Base-by-base conservation (phyloP, 2,888 invertebrate genomes). In the Drosophila subsilvestris region DNA sequence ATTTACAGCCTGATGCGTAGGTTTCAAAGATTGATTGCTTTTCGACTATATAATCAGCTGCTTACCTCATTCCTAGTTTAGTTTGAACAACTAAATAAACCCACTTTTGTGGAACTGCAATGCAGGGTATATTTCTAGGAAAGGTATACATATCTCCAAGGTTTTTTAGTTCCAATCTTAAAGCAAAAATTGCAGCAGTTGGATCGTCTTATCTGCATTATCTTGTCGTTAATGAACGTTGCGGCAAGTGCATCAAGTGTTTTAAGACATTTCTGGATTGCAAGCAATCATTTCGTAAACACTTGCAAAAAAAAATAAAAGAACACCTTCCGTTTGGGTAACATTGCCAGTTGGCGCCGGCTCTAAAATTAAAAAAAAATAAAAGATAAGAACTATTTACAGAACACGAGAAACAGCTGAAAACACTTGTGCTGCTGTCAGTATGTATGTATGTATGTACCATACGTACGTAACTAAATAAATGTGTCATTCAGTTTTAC, bases 1-100 rank as follows among this genome's bases (percentile, higher is more conserved):
- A 76, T 76, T 68, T 63, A 47, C 55, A 60, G n/a, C 54, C 56
- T 18, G 27, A 32, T 61, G 70, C 59, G 61, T 69, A 69, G 69
- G 59, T 68, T 70, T 12, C 3, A 27, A 58, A 61, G 61, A 66
- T 66, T 55, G 55, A 67, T 66, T 55, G 22, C n/a, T n/a, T 67
- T 65, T 62, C 45, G 68, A 32, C 49, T 56, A 67, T 50, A 66
- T n/a, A 50, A 27, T 56, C 49, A 57, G 68, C 50, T 57, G 66
- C 68, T 66, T 67, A 68, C 56, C 68, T 67, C 57, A 67, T 29
- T 25, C 42, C 6, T 10, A 22, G 17, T 66, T 48, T n/a, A 43
- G 47, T 66, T 45, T 45, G 17, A 9, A 67, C 18, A 54, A 48
- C 27, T 12, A 17, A 32, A 48, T 12, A 17, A 32, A 48, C 43